These are phyloP conservation scores for Eutrigla gurnardus DNA, from an alignment of 2,797 vertebrate species.

Conservation along the genomic window DNA sequence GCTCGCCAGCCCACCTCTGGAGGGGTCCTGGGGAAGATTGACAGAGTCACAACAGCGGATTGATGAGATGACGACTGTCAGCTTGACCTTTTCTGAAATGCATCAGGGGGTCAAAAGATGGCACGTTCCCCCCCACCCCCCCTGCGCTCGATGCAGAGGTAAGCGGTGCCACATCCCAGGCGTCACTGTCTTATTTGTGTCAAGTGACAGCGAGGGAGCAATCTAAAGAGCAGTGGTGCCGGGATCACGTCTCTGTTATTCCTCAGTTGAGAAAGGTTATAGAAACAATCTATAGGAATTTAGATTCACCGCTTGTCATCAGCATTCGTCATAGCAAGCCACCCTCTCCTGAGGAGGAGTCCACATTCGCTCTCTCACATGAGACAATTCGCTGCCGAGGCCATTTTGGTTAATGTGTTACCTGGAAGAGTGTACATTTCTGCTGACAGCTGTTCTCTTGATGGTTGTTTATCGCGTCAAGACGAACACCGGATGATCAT, in stretches of 20 bases:
- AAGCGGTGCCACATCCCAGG: constrained; percentile 71
- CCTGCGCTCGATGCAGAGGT: constrained; percentile 62
- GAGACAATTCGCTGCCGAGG: constrained; percentile 38
- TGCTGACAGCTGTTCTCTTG: constrained; percentile 59
- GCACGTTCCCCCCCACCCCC: constrained; percentile 54
- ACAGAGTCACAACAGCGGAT: constrained; percentile 71
- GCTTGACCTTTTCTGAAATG: constrained; percentile 87
- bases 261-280: constrained; percentile 81
- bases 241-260: constrained; percentile 81
- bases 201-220: constrained; percentile 74
- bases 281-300: constrained; percentile 78
- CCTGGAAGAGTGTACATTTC: constrained; percentile 57
- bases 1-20: constrained; percentile 39
- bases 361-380: constrained; percentile 32
- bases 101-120: constrained; percentile 83
- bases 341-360: constrained; percentile 42
- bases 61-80: constrained; percentile 84
- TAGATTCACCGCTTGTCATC: constrained; percentile 74
- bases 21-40: constrained; percentile 72
- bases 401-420: constrained; percentile 62
- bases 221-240: constrained; percentile 77
- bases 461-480: constrained; percentile 55
- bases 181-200: constrained; percentile 81
- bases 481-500: constrained; percentile 48
- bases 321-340: constrained; percentile 58